phyloP scores from a whole-genome alignment of 2,113 vertebrate species.

The Corythaeola cristata region DNA sequence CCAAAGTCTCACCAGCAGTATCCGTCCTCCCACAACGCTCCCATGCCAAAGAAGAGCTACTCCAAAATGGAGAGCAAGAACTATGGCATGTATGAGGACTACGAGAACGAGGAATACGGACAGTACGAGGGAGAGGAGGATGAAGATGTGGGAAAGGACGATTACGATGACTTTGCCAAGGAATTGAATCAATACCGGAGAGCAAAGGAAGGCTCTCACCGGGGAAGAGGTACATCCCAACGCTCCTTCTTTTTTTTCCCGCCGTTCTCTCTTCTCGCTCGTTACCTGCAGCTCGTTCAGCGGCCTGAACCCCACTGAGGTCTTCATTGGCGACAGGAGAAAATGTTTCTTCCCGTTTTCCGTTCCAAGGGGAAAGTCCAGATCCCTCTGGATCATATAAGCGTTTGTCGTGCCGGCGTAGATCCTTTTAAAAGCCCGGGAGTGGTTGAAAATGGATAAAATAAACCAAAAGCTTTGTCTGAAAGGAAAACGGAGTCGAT shows the following conservation, averaged over 20 bases:
- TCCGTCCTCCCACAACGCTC: constrained; percentile 67
- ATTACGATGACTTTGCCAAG: constrained; percentile 91
- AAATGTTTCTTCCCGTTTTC: not conserved
- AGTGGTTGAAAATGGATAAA: not conserved
- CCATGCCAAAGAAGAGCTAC: constrained; percentile 85
- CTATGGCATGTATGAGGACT: constrained; percentile 86
- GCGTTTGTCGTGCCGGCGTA: fast-evolving
- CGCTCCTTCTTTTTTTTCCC: too few species aligned
- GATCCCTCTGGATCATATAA: not conserved
- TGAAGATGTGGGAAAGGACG: constrained; percentile 86
- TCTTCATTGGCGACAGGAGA: too few species aligned
- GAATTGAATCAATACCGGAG: constrained; percentile 92
- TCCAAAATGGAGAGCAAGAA: constrained; percentile 89
- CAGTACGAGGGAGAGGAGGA: constrained; percentile 88
- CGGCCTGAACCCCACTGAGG: too few species aligned
- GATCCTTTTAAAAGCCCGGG: not conserved
- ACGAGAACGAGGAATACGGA: constrained; percentile 83
- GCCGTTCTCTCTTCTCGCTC: not conserved
- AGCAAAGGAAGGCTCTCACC: constrained; percentile 85
- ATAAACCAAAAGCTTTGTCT: not conserved
- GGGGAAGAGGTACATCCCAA: constrained; percentile 54
- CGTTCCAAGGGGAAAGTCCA: fast-evolving
- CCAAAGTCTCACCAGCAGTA: constrained; percentile 85
- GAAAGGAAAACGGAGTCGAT: not conserved
- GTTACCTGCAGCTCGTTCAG: not conserved